phyloP scores from a whole-genome alignment of 1,140 invertebrate genomes.

The Babylonia areolata region DNA sequence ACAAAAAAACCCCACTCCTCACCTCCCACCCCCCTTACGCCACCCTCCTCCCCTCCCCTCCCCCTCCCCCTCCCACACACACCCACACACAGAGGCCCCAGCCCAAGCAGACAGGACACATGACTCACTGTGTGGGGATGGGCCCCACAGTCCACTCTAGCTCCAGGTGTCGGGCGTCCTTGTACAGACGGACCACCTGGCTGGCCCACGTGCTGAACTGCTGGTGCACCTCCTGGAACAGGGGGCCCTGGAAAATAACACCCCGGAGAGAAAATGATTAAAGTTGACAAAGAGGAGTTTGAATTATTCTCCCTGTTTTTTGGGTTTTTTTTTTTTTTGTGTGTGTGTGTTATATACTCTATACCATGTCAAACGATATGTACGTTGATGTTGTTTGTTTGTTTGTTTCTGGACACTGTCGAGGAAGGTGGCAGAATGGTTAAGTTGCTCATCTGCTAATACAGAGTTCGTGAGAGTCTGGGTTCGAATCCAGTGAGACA shows the following conservation, averaged over 20 bases:
- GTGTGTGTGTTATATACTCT: too few relatives aligned
- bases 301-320: too few relatives aligned
- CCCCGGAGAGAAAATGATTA: too few relatives aligned
- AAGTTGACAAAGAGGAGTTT: too few relatives aligned
- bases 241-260: constrained; percentile 79
- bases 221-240: constrained; percentile 91
- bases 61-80: not conserved
- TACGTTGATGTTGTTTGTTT: too few relatives aligned
- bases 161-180: constrained; percentile 82
- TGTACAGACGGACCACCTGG: constrained; percentile 87
- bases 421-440: too few relatives aligned
- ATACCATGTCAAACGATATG: too few relatives aligned
- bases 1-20: not conserved
- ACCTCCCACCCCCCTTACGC: not conserved
- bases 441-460: too few relatives aligned
- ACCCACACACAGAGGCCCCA: not conserved
- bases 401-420: too few relatives aligned
- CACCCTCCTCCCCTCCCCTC: not conserved
- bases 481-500: too few relatives aligned
- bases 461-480: too few relatives aligned
- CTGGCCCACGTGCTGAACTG: constrained; percentile 85
- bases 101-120: not conserved
- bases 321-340: too few relatives aligned
- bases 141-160: constrained; percentile 96
- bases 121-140: constrained; percentile 85